These are phyloP conservation scores for Dendrophyllia cribrosa DNA, from an alignment of 64 coral and sea anemone genomes.

Conservation along the genomic window DNA sequence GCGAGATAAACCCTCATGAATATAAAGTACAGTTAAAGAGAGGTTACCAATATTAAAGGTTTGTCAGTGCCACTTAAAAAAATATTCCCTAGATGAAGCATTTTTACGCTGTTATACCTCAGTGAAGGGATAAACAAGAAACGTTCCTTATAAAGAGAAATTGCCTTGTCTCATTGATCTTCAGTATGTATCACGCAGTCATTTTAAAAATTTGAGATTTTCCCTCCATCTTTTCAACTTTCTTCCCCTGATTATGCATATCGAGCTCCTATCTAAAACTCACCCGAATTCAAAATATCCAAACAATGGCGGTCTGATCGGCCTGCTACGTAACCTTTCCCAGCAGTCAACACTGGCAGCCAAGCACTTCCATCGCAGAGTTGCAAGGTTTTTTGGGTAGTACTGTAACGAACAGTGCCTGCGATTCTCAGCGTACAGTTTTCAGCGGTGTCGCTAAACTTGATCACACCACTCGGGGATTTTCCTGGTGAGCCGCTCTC, in stretches of 20 bases:
- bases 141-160: too few species aligned
- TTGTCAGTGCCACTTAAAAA: too few species aligned
- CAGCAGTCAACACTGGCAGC: slow-evolving; percentile 32
- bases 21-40: too few species aligned
- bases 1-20: too few species aligned
- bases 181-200: too few species aligned
- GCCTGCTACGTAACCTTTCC: slow-evolving; percentile 48
- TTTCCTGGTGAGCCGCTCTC: background rate
- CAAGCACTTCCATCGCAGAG: slow-evolving; percentile 76
- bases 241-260: background rate
- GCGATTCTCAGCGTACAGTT: slow-evolving; percentile 22
- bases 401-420: slow-evolving; percentile 53
- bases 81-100: too few species aligned
- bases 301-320: slow-evolving; percentile 41
- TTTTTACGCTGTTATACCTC: too few species aligned
- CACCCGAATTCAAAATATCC: slow-evolving; percentile 80
- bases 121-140: too few species aligned
- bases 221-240: too few species aligned
- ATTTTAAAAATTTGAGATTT: background rate
- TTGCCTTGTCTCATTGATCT: too few species aligned
- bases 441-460: slow-evolving; percentile 47
- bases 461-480: slow-evolving; percentile 14
- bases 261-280: background rate
- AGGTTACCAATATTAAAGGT: too few species aligned
- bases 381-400: slow-evolving; percentile 53